Evolutionary conservation across 1,140 invertebrate genomes (phyloP).

Genomic region (Neodiprion pinetum): DNA sequence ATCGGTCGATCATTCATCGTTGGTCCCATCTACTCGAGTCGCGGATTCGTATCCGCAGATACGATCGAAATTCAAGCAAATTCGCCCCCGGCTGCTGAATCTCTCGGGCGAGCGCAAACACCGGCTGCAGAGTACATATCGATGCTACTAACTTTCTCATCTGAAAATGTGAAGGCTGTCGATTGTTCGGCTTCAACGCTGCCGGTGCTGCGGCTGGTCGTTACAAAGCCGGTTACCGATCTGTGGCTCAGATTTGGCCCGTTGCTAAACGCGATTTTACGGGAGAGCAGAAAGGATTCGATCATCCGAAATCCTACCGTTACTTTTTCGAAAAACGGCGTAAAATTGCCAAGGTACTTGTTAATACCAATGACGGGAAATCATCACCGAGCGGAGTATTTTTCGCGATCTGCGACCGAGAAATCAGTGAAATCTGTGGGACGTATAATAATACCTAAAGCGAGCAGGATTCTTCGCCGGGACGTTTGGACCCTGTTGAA

Average conservation of each 20-base stretch:
- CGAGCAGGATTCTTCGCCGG: background rate
- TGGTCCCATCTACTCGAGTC: no score
- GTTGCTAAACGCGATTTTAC: no score
- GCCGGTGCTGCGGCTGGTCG: background rate
- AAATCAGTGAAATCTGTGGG: background rate
- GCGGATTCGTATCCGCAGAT: background rate
- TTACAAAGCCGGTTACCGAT: no score
- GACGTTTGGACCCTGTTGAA: background rate
- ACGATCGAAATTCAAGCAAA: background rate
- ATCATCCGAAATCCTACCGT: background rate
- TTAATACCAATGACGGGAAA: no score
- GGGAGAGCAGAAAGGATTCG: no score
- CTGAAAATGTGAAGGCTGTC: slow-evolving; percentile 1
- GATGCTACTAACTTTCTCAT: slow-evolving; percentile 2
- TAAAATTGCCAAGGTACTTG: no score
- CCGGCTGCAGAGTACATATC: background rate
- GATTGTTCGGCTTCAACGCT: background rate
- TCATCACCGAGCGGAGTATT: background rate
- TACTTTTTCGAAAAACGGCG: no score
- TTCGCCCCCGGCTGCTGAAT: background rate
- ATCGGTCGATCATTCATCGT: no score
- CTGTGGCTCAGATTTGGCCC: no score
- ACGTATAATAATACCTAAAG: no score
- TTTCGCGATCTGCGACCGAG: background rate
- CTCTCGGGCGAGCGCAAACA: background rate